Base-by-base conservation (phyloP, 2,888 invertebrate species). In the Theristus sp. region DNA sequence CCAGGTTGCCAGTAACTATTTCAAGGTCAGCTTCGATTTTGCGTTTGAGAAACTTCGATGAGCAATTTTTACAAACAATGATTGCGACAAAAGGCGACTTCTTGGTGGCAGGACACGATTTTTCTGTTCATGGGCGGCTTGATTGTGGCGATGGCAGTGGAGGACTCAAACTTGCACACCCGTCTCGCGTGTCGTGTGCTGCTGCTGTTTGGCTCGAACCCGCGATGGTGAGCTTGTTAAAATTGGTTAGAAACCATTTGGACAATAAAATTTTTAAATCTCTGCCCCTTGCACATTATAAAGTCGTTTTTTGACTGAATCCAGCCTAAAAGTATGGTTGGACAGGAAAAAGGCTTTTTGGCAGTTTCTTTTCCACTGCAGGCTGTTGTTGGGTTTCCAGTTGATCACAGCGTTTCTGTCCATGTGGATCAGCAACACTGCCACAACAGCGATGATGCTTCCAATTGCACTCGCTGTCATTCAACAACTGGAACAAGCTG, bases 381-480 rank as follows among this genome's bases (percentile, higher is more conserved):
- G 38, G 38, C 20, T 38, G 20, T 20, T 52, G 52, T 24, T 52
- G 17, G 52, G 52, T 24, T 52, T 52, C 52, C 20, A n/a, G 24
- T 10, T 54, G 27, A 6, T 10, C 25, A 26, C 54, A 6, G 2
- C 13, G 13, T 52, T 52, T 24, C 52, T 52, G 52, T 52, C 29
- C 29, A 68, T 73, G 60, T 73, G 71, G 72, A 71, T 73, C 53
- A 70, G 67, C 28, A 72, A 73, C 64, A 71, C 73, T 17, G 71
- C 73, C 6, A 68, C 70, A 52, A 66, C 87, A 1, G 88, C 89
- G 1, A 88, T 90, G 87, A 89, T 90, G 89, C 84, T 88, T 62
- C 89, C 89, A 0, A 89, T 90, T 65, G 84, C 88, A 26, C 84
- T 86, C 65, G 89, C 88, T 29, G 86, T 89, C 1, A 76, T 89